These are phyloP conservation scores for Palythoa grandis DNA, from an alignment of 92 coral and sea anemone species.

Conservation along the genomic window DNA sequence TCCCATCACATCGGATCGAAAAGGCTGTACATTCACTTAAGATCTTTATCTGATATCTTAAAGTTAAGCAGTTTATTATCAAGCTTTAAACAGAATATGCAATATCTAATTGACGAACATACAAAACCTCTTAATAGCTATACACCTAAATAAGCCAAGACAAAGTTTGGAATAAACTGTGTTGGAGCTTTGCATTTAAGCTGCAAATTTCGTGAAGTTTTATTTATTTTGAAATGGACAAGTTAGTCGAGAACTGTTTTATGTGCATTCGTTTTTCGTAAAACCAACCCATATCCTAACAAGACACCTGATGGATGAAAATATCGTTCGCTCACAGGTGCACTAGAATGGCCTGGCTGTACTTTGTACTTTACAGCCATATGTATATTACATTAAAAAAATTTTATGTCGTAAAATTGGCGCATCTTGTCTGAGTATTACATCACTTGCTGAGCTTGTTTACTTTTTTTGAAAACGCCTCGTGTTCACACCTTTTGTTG, in stretches of 20 bases:
- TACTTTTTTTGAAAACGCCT: slow-evolving; percentile 26
- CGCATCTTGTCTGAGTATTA: not conserved
- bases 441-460: not conserved
- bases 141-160: not conserved
- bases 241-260: not conserved
- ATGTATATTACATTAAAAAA: not conserved
- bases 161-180: not conserved
- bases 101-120: not conserved
- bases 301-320: slow-evolving; percentile 71
- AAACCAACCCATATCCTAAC: slow-evolving; percentile 53
- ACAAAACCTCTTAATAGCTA: slow-evolving; percentile 3
- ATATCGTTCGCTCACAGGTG: slow-evolving; percentile 26
- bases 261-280: not conserved
- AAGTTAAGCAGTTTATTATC: not conserved
- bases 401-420: not conserved
- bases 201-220: not conserved
- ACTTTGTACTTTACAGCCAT: not conserved
- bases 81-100: not conserved
- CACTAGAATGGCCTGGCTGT: not conserved
- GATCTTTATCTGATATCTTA: slow-evolving; percentile 7
- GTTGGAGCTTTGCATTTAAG: not conserved
- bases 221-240: not conserved
- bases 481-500: slow-evolving; percentile 35
- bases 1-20: not conserved
- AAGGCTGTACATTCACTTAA: not conserved